Percentiles rank a stretch among this genome's conserved stretches.
phyloP scores from a whole-genome alignment of 2,888 invertebrate species.

The Acronicta alni region DNA sequence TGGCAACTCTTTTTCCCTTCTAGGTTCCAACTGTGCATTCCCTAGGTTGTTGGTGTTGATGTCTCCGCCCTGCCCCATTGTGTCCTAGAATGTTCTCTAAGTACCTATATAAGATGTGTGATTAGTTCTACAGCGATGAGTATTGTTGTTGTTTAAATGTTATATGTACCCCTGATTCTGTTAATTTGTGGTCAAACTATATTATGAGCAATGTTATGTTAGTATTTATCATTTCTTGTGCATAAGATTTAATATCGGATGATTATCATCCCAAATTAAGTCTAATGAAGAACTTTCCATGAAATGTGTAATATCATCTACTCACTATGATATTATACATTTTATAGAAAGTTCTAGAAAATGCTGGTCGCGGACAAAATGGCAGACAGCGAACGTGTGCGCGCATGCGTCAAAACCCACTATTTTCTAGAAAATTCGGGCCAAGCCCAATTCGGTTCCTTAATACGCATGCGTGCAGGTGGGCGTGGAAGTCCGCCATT shows the following conservation, averaged over 20 bases:
- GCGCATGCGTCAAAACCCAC: constrained; percentile 3
- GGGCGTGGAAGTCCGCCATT: not conserved
- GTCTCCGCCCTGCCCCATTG: constrained; percentile 31
- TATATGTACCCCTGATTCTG: constrained; percentile 48
- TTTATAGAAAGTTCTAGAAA: not conserved
- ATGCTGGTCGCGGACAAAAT: constrained; percentile 11
- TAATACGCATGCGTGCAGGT: not conserved
- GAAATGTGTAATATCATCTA: too few species aligned
- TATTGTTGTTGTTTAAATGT: constrained; percentile 45
- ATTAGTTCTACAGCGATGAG: constrained; percentile 37
- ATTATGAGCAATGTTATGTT: constrained; percentile 5
- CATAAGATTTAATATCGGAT: not conserved
- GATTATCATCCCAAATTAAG: too few species aligned
- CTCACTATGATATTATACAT: too few species aligned
- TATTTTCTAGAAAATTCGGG: constrained; percentile 9
- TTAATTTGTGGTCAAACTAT: constrained; percentile 35
- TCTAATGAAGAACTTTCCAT: too few species aligned
- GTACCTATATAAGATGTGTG: constrained; percentile 33
- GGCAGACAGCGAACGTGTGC: constrained; percentile 8
- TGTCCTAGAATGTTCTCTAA: constrained; percentile 46
- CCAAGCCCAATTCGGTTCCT: not conserved
- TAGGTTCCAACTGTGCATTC: constrained; percentile 49
- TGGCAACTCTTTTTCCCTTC: constrained; percentile 53
- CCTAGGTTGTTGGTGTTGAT: constrained; percentile 51
- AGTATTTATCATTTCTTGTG: not conserved